Evolutionary conservation across 92 coral and sea anemone genomes (phyloP).

Genomic region (Parazoanthus swiftii): DNA sequence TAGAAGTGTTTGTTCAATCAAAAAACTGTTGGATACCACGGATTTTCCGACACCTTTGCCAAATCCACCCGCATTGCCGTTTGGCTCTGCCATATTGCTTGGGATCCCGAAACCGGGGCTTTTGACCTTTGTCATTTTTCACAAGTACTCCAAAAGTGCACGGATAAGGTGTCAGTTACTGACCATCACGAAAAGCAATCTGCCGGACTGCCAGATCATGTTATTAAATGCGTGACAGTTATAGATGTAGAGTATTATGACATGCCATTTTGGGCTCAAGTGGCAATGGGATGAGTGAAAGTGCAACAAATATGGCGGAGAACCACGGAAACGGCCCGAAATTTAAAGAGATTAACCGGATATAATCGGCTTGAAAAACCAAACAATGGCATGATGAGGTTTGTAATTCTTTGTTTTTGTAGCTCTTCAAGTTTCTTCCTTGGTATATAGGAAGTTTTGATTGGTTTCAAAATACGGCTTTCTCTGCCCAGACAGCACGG

Average conservation of each 20-base stretch:
- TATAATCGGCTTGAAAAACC: neutral
- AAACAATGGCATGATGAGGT: constrained; percentile 4
- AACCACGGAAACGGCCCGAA: constrained; percentile 8
- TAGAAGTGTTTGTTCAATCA: constrained; percentile 1
- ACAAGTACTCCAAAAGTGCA: constrained; percentile 16
- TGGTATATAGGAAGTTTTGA: neutral
- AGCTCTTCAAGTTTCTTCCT: neutral
- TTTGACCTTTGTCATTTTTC: constrained; percentile 14
- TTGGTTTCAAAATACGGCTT: constrained; percentile 17
- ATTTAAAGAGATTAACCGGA: neutral
- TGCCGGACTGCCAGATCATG: neutral
- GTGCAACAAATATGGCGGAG: neutral
- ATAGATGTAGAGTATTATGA: neutral
- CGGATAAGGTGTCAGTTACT: neutral
- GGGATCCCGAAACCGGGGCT: neutral
- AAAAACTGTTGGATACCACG: neutral
- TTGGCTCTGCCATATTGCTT: neutral
- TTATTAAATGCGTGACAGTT: constrained; percentile 29
- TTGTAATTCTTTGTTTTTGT: neutral
- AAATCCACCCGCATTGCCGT: neutral
- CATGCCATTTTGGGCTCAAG: neutral
- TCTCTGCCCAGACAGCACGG: neutral
- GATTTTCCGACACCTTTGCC: neutral
- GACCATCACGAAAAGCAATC: neutral
- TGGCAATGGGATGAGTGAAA: neutral